Percentiles rank a stretch among this genome's conserved stretches.
Evolutionary conservation across 30 jellyfish, hydroid and myxozoan genomes (phyloP).

Genomic region (Clytia hemisphaerica): DNA sequence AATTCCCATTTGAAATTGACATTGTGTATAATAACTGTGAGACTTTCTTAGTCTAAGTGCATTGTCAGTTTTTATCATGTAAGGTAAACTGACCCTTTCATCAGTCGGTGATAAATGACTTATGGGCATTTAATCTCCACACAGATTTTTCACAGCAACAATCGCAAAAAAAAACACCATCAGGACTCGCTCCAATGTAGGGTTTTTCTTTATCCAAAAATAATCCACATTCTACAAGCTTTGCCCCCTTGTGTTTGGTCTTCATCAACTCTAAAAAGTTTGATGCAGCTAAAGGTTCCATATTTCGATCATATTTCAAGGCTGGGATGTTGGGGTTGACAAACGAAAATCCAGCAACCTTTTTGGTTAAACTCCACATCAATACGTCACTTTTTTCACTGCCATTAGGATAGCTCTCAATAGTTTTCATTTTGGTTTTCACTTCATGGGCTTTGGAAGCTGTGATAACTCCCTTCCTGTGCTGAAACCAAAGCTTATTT

Average conservation of each 20-base stretch:
- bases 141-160: too few species aligned
- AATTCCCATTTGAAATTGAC: constrained; percentile 55
- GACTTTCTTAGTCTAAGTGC: too few species aligned
- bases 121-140: too few species aligned
- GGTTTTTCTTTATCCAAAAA: too few species aligned
- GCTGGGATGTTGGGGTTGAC: constrained; percentile 57
- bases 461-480: constrained; percentile 31
- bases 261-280: background rate
- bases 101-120: too few species aligned
- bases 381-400: background rate
- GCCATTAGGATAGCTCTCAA: background rate
- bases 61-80: too few species aligned
- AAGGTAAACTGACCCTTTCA: too few species aligned
- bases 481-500: constrained; percentile 28
- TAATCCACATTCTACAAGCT: too few species aligned
- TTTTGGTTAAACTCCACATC: constrained; percentile 26
- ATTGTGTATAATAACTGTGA: constrained; percentile 43
- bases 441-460: constrained; percentile 38
- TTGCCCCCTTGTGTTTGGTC: too few species aligned
- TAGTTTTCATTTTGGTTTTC: background rate
- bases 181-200: too few species aligned
- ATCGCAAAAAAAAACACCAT: too few species aligned
- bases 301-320: constrained; percentile 45
- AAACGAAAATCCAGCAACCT: constrained; percentile 22
- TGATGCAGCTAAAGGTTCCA: constrained; percentile 38